Percentiles rank a stretch among this genome's conserved stretches.
Evolutionary conservation across 2,888 invertebrate genomes (phyloP).

Genomic region (Cephus runcator): DNA sequence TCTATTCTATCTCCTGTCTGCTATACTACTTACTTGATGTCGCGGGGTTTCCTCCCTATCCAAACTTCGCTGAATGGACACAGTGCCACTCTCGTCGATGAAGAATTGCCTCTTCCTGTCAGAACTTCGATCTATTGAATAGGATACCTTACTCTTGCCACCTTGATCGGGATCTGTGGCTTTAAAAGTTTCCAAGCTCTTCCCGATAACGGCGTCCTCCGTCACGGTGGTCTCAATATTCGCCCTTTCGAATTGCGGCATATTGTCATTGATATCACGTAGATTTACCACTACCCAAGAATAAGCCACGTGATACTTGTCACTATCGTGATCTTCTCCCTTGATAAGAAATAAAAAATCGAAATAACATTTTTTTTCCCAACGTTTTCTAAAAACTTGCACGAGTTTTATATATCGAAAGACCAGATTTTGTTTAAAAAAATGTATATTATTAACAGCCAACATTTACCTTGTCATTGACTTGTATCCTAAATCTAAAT

Average conservation of each 20-base stretch:
- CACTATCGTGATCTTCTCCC: slow-evolving; percentile 95
- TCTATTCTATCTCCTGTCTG: not conserved
- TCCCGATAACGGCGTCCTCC: slow-evolving; percentile 93
- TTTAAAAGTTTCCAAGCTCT: slow-evolving; percentile 91
- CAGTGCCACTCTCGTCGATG: slow-evolving; percentile 94
- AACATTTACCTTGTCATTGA: slow-evolving; percentile 80
- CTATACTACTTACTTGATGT: slow-evolving; percentile 74
- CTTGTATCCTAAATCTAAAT: slow-evolving; percentile 93
- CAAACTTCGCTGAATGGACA: slow-evolving; percentile 90
- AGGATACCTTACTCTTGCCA: slow-evolving; percentile 90
- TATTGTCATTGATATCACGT: slow-evolving; percentile 96
- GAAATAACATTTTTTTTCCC: not conserved
- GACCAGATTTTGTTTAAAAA: not conserved
- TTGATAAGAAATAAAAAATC: slow-evolving; percentile 30
- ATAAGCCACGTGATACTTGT: slow-evolving; percentile 96
- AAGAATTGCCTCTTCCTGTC: slow-evolving; percentile 94
- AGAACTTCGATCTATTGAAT: slow-evolving; percentile 91
- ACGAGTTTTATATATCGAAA: too few relatives aligned
- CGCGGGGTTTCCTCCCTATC: slow-evolving; percentile 95
- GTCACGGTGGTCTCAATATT: slow-evolving; percentile 92
- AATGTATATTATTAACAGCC: not conserved
- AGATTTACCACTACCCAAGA: slow-evolving; percentile 95
- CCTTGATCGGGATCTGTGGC: slow-evolving; percentile 97
- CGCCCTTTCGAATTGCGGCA: slow-evolving; percentile 92
- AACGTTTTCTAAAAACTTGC: not conserved